Base-by-base conservation (phyloP, 2,797 vertebrate genomes). In the Sandelia bainsii region DNA sequence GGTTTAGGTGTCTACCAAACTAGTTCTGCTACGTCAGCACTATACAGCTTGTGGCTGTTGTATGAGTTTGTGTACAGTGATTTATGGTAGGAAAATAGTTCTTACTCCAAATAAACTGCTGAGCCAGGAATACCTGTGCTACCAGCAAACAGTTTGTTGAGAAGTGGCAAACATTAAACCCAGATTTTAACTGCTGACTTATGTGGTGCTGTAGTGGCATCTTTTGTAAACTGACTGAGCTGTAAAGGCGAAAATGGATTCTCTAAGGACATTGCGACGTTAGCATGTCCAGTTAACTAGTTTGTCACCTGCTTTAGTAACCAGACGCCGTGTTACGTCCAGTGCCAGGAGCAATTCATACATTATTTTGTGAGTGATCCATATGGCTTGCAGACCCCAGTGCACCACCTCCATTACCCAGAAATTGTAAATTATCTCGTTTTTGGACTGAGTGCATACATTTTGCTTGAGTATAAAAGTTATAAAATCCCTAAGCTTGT, bases 1-100 rank as follows among this genome's bases (percentile, higher is more conserved):
- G 75, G 56, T 72, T 83, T 51, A 63, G 62, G 27, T 69, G 65
- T 39, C 39, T n/a, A 40, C 66, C 63, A 64, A 46, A 17, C 44
- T 39, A 14, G 32, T 65, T 62, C 49, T 66, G 75, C 74, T 73
- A 62, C 69, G 39, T 88, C 51, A 74, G 72, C 53, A 60, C 63
- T 81, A 8, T 34, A 7, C 63, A 52, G 67, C 16, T 19, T 48
- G 1, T 65, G 73, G 69, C 75, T 72, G 19, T n/a, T 50, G 56
- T 87, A 84, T 71, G 64, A 69, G 46, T 69, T 79, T 64, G 66
- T 64, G 53, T 67, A 49, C 17, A 44, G n/a, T 70, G 72, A 80
- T 79, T 87, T 73, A 83, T 73, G 42, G 48, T 42, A 52, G 73
- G 83, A 80, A 72, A 81, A 51, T 34, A 54, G 85, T 62, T 74